Evolutionary conservation across 2,888 invertebrate genomes (phyloP).

Genomic region (Asteroscopus sphinx): DNA sequence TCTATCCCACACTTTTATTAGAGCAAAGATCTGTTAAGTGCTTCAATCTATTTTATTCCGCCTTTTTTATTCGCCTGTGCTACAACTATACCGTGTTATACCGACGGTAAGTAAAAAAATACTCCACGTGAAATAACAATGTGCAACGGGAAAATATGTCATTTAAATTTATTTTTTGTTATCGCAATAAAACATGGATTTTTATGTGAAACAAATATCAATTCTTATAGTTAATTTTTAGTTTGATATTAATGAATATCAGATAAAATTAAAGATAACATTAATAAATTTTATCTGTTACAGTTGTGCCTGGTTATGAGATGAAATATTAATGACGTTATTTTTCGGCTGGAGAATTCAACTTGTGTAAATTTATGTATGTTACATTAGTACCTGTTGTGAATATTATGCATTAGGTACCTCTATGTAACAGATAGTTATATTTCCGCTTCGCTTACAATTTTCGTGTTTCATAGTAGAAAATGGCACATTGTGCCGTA

Average conservation of each 20-base stretch:
- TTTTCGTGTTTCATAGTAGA: slow-evolving; percentile 19
- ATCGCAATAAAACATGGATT: slow-evolving; percentile 35
- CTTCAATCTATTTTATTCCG: no score
- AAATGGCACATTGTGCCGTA: slow-evolving; percentile 30
- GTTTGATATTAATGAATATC: slow-evolving; percentile 43
- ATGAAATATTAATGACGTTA: slow-evolving; percentile 24
- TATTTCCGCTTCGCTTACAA: slow-evolving; percentile 48
- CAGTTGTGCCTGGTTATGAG: slow-evolving; percentile 12
- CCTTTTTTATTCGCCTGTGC: no score
- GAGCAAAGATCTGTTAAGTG: no score
- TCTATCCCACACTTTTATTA: no score
- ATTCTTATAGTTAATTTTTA: slow-evolving; percentile 46
- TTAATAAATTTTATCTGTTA: slow-evolving; percentile 42
- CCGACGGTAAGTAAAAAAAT: slow-evolving; percentile 17
- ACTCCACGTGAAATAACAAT: slow-evolving; percentile 20
- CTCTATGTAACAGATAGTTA: slow-evolving; percentile 52
- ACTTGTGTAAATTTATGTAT: slow-evolving; percentile 6
- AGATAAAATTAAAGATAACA: no score
- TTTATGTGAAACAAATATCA: slow-evolving; percentile 42
- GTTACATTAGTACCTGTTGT: slow-evolving; percentile 2
- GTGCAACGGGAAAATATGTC: slow-evolving; percentile 27
- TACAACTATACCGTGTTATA: no score
- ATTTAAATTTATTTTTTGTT: slow-evolving; percentile 36
- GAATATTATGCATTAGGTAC: slow-evolving; percentile 1
- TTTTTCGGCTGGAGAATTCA: slow-evolving; percentile 5